Base-by-base conservation (phyloP, 2,113 vertebrate genomes). In the Falco punctatus region DNA sequence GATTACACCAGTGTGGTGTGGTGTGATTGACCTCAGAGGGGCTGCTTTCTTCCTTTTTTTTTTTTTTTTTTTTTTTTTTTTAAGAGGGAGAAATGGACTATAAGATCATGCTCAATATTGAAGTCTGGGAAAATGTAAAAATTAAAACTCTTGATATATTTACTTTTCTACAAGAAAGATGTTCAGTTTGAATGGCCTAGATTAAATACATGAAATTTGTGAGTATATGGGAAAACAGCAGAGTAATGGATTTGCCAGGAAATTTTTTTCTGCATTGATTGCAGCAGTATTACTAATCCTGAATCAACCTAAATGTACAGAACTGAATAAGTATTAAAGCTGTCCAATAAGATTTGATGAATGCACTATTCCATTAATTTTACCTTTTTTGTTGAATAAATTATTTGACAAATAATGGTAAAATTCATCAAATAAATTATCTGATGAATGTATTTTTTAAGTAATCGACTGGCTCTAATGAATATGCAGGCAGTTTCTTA, bases 401-500 rank as follows among this genome's bases (percentile, higher is more conserved):
- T 97, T 97, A 94, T 94, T 95, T 97, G 92, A 96, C 81, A 96
- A 97, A 96, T 95, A 97, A 91, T 62, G 30, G 74, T 95, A 97
- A 96, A 96, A 96, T 96, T 97, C n/a, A 97, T 97, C 89, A 96
- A 92, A 95, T 90, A 97, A 92, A 96, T 94, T 95, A 95, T 88
- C 92, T 91, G 92, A 96, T 95, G 84, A 92, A 96, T 93, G 54
- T 83, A 92, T 92, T 95, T 94, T 96, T 97, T 32, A 97, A 95
- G 89, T 96, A 96, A 95, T 95, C 0, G 66, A 90, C 89, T 73
- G 67, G 81, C 55, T 82, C 62, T 97, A 96, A 97, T 97, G 96
- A 96, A 96, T 96, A 95, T 94, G 91, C 86, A 97, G 88, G 70
- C 92, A 94, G 91, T 40, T 87, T n/a, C 84, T 95, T 96, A 97